A percentile compares a stretch with the other conserved stretches of the same genome.
These are phyloP conservation scores for Lates calcarifer DNA, from an alignment of 2,113 vertebrate species.

Conservation along the genomic window DNA sequence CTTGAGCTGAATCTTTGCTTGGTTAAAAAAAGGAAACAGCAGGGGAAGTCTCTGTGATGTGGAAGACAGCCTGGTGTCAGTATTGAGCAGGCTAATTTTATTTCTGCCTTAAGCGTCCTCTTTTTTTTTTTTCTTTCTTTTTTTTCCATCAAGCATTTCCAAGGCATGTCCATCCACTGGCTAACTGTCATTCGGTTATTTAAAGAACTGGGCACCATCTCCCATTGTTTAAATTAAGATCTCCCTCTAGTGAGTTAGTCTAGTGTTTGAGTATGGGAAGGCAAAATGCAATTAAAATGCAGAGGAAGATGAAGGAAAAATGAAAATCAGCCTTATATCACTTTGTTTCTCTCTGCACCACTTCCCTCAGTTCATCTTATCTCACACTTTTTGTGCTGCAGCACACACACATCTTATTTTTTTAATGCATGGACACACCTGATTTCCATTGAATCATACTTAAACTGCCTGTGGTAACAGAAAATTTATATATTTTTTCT, in stretches of 20 bases:
- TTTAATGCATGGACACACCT: constrained; percentile 7
- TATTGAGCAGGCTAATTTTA: constrained; percentile 32
- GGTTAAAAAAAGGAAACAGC: not conserved
- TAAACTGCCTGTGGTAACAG: not conserved
- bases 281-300: constrained; percentile 15
- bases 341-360: constrained; percentile 6
- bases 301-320: not conserved
- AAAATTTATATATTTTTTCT: not conserved
- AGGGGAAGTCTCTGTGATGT: constrained; percentile 40
- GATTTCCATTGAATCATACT: not conserved
- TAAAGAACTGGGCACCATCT: constrained; percentile 15
- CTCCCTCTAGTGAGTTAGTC: not conserved
- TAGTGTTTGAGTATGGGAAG: not conserved
- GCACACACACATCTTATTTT: not conserved
- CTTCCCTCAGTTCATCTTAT: constrained; percentile 36
- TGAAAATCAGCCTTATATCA: constrained; percentile 31
- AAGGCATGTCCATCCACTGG: constrained; percentile 6
- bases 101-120: constrained; percentile 26
- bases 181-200: constrained; percentile 38
- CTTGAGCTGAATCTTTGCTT: constrained; percentile 24
- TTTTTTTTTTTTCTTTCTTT: too few species aligned
- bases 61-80: constrained; percentile 37
- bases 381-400: not conserved
- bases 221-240: constrained; percentile 27
- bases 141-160: not conserved